These are phyloP conservation scores for Trypoxylus dichotomus DNA, from an alignment of 1,140 invertebrate genomes.

Conservation along the genomic window DNA sequence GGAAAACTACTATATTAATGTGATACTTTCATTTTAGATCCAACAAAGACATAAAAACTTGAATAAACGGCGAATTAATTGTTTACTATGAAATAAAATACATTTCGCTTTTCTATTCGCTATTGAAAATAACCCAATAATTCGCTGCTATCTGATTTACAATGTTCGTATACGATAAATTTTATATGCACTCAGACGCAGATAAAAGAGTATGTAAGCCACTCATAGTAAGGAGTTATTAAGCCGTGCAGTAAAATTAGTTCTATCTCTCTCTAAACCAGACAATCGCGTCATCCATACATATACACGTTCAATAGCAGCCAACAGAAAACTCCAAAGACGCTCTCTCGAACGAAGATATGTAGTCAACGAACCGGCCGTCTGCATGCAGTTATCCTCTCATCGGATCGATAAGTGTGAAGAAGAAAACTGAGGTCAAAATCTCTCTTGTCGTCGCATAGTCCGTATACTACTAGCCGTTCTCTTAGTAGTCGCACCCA, in stretches of 20 bases:
- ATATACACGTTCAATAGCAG: neutral
- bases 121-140: too few relatives aligned
- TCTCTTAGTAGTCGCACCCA: neutral
- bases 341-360: slow-evolving; percentile 10
- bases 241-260: neutral
- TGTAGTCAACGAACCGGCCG: slow-evolving; percentile 13
- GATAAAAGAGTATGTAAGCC: neutral
- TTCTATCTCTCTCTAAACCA: neutral
- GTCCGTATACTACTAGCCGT: neutral
- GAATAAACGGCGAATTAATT: too few relatives aligned
- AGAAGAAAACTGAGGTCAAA: slow-evolving; percentile 22
- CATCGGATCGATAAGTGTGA: slow-evolving; percentile 17
- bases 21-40: too few relatives aligned
- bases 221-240: neutral
- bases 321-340: neutral
- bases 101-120: too few relatives aligned
- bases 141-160: too few relatives aligned
- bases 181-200: neutral
- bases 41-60: too few relatives aligned
- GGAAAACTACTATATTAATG: too few relatives aligned
- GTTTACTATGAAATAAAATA: too few relatives aligned
- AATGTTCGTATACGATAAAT: neutral
- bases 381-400: slow-evolving; percentile 11
- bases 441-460: slow-evolving; percentile 10
- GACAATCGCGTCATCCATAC: neutral